These are phyloP conservation scores for Arothron firmamentum DNA, from an alignment of 2,113 vertebrate species.

Conservation along the genomic window DNA sequence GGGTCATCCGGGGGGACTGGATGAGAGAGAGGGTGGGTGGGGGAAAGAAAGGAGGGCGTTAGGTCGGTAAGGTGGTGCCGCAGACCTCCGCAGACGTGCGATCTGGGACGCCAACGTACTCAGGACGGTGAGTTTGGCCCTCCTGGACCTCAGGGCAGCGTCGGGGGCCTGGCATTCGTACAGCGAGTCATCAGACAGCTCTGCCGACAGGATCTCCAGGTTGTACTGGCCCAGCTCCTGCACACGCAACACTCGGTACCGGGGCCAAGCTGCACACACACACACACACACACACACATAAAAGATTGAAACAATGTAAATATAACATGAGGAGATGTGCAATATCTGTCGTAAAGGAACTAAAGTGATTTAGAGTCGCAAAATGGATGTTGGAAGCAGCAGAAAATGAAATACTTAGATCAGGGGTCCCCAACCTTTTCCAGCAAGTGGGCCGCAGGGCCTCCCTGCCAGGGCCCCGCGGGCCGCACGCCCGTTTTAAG, in stretches of 20 bases:
- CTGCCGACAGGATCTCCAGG: conserved; percentile 86
- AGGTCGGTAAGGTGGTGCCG: background rate
- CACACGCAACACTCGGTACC: conserved; percentile 85
- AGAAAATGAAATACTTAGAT: too few species aligned
- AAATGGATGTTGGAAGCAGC: too few species aligned
- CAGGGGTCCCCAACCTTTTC: too few species aligned
- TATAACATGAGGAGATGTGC: background rate
- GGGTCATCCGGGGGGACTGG: conserved; percentile 87
- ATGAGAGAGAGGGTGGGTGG: background rate
- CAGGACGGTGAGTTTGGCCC: conserved; percentile 90
- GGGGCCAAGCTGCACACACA: conserved; percentile 83
- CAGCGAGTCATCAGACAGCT: conserved; percentile 87
- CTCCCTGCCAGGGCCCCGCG: too few species aligned
- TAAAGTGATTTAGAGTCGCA: too few species aligned
- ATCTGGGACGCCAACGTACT: conserved; percentile 60
- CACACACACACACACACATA: conserved; percentile 26
- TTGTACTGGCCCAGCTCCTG: conserved; percentile 88
- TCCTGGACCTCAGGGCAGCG: conserved; percentile 86
- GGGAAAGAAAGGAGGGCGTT: background rate
- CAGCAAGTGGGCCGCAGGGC: too few species aligned
- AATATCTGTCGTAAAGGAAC: background rate
- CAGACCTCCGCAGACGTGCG: too few species aligned
- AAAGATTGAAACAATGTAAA: background rate
- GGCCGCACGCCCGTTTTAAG: too few species aligned
- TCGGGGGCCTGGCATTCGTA: conserved; percentile 97